Evolutionary conservation across 2,797 vertebrate genomes (phyloP), one percentile per base, ranked within the genome.

Genomic region (Rhinatrema bivittatum): DNA sequence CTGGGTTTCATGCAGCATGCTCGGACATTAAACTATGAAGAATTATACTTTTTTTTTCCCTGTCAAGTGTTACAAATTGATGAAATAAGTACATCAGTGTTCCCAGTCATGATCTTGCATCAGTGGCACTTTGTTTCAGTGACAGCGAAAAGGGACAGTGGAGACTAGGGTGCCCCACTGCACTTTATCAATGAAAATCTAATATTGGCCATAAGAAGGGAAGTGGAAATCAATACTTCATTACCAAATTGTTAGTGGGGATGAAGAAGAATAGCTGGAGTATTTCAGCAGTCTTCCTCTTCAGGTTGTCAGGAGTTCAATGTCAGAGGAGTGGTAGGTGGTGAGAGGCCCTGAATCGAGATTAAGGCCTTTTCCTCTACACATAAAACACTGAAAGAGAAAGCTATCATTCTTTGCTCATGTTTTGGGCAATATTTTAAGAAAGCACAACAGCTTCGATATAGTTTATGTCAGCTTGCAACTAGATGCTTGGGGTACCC

Each of bases 181-280:
- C 91, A 91, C 91, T 97, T 96, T 94, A 94, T 97, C 94, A 94
- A 90, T 93, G 87, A 87, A 90, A 94, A 94, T 93, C 93, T 94
- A 94, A 91, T 93, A 92, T 90, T 74, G 81, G 91, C 91, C 89
- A 91, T 93, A 94, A 91, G 90, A 68, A 88, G 87, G 76, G 88
- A 94, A 95, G 94, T 89, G 88, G 89, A 94, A 97, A 98, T 98
- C 95, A 91, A 98, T 98, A 97, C 91, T 98, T 97, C 95, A 95
- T 98, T 94, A 97, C 93, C 94, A 94, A 95, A 97, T 96, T 95
- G 93, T 96, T 92, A 89, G 90, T 80, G 85, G 84, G 85, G 87
- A 90, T 90, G 91, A 92, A 94, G 92, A 97, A 87, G 84, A 83
- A 94, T 90, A 84, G 87, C 77, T 34, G 74, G 81, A 82, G 82